These are phyloP conservation scores for Chaetura pelagica DNA, from an alignment of 2,113 vertebrate species.

Conservation along the genomic window DNA sequence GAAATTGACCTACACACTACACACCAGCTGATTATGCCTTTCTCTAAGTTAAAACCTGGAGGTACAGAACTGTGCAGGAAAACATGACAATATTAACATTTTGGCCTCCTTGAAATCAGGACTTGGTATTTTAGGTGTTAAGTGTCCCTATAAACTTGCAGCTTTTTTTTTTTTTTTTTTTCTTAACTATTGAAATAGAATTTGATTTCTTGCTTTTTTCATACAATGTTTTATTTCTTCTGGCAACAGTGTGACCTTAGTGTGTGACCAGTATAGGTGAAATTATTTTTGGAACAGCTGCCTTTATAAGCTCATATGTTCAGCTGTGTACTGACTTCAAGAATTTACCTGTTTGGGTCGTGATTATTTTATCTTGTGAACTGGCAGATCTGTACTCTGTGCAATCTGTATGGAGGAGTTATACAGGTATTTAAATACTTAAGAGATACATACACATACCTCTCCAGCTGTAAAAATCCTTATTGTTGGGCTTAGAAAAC, in stretches of 20 bases:
- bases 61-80: background rate
- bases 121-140: background rate
- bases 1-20: constrained; percentile 60
- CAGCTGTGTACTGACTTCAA: background rate
- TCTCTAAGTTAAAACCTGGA: constrained; percentile 30
- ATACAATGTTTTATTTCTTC: background rate
- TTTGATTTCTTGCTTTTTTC: background rate
- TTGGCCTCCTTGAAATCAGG: background rate
- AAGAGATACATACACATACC: too few species aligned
- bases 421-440: background rate
- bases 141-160: background rate
- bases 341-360: background rate
- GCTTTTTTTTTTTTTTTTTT: background rate
- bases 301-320: background rate
- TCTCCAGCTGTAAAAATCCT: background rate
- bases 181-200: background rate
- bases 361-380: background rate
- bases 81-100: background rate
- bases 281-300: constrained; percentile 33
- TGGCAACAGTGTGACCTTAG: constrained; percentile 57
- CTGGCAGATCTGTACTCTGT: background rate
- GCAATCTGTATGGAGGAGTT: background rate
- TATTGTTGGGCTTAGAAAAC: background rate
- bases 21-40: constrained; percentile 26
- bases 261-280: background rate